Conservation (phyloP, 2,797 vertebrate species). For the Gymnodraco acuticeps region DNA sequence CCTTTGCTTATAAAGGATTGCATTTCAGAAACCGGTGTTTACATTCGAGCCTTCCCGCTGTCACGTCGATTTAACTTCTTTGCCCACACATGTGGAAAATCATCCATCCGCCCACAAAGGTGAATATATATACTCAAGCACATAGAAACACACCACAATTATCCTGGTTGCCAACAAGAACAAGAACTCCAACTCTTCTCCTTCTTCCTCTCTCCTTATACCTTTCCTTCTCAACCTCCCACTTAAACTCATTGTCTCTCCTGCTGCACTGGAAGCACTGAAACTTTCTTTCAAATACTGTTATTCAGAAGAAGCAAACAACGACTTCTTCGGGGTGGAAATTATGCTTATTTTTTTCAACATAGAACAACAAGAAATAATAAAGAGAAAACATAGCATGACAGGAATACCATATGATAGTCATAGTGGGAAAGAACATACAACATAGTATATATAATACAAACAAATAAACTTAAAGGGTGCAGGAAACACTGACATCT, state of each 20-base stretch:
- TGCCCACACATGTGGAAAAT: slow-evolving; percentile 62
- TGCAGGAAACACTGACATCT: not conserved
- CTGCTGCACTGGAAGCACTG: not conserved
- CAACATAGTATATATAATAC: no score
- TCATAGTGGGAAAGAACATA: no score
- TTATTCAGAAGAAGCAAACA: no score
- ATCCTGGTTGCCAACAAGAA: slow-evolving; percentile 37
- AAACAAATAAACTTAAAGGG: no score
- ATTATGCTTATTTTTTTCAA: no score
- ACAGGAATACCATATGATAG: no score
- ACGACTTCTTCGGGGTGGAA: no score
- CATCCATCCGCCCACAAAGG: slow-evolving; percentile 61
- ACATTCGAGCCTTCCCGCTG: slow-evolving; percentile 60
- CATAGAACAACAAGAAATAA: no score
- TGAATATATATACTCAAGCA: slow-evolving; percentile 47
- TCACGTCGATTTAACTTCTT: slow-evolving; percentile 70
- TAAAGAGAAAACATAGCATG: no score
- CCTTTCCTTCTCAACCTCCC: slow-evolving; percentile 12
- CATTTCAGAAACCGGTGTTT: slow-evolving; percentile 69
- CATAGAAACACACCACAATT: slow-evolving; percentile 42
- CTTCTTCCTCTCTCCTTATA: slow-evolving; percentile 2
- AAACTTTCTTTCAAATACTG: no score
- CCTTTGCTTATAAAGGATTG: slow-evolving; percentile 64
- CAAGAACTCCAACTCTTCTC: slow-evolving; percentile 18
- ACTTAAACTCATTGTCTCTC: slow-evolving; percentile 39